Conservation (phyloP, 1,140 invertebrate genomes). For the Diplogasteroides magnus region DNA sequence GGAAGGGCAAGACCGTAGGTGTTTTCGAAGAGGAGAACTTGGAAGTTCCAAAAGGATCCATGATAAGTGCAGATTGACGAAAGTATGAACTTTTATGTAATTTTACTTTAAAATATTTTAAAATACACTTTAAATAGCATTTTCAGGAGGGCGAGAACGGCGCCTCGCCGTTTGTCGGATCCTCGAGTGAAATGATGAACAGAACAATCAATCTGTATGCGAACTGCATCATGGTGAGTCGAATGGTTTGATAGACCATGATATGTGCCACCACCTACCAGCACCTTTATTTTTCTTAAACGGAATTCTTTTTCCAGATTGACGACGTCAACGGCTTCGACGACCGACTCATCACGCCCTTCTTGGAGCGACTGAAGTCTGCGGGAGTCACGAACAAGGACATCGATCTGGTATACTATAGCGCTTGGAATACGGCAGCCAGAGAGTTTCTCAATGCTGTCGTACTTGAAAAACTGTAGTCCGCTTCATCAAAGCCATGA, state of each 20-base stretch:
- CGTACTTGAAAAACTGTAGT: no score
- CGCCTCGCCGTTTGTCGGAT: slow-evolving; percentile 52
- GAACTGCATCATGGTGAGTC: slow-evolving; percentile 46
- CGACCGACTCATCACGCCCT: slow-evolving; percentile 39
- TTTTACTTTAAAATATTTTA: no score
- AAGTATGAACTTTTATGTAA: no score
- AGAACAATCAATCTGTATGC: slow-evolving; percentile 36
- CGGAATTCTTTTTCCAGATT: slow-evolving; percentile 34
- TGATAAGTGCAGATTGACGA: no score
- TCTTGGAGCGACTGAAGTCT: slow-evolving; percentile 37
- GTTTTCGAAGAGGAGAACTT: no score
- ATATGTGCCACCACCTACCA: background rate
- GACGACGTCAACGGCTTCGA: slow-evolving; percentile 55
- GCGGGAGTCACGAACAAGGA: slow-evolving; percentile 41
- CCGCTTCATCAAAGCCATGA: background rate
- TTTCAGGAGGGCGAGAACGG: slow-evolving; percentile 21
- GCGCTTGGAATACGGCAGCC: no score
- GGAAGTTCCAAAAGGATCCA: no score
- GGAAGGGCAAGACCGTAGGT: no score
- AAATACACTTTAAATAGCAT: background rate
- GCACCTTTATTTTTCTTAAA: background rate
- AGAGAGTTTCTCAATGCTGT: no score
- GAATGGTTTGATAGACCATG: background rate
- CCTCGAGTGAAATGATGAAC: slow-evolving; percentile 42
- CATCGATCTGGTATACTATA: slow-evolving; percentile 40